Base-by-base conservation (phyloP, 2,797 vertebrate genomes). In the Oryzias dopingdopingensis region DNA sequence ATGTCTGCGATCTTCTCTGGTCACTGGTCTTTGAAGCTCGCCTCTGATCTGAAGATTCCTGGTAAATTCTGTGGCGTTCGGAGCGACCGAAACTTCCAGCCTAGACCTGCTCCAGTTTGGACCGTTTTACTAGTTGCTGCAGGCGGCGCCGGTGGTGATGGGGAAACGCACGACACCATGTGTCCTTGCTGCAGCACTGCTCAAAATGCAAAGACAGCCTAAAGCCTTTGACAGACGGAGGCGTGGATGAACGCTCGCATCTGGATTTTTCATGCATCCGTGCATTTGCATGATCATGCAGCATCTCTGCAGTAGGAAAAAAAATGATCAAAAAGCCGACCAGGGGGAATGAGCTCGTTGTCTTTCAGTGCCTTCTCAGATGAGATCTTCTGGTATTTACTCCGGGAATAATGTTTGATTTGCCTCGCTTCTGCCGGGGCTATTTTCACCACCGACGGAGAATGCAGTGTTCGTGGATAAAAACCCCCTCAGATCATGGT, bases 351-450 rank as follows among this genome's bases (percentile, higher is more conserved):
- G 41, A 53, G 56, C 68, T 24, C 6, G 32, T 12, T 12, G 8
- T 59, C 59, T 54, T 70, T 79, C 72, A 58, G 83, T 79, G 85
- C 67, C 79, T 72, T 62, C 61, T 57, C 69, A 51, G 70, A 69
- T 49, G 57, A 75, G 75, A 74, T 79, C 80, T 78, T 67, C 64
- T 72, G 66, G 71, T 79, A 77, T 83, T 83, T 82, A 77, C 75
- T 64, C 46, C 1, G 67, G 56, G 70, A 77, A 78, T 76, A 62
- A 82, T 68, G 80, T 83, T 84, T 81, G 76, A 80, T 79, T 66
- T 71, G 54, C 72, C 70, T 81, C 59, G 52, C 64, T 79, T 72
- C 52, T 54, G 65, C 7, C 23, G 81, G 67, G 68, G 59, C 61
- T 77, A 71, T 82, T 81, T 85, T 66, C 49, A 4, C 63, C 56